These are phyloP conservation scores for Indicator indicator DNA, from an alignment of 2,113 vertebrate genomes.

Conservation along the genomic window DNA sequence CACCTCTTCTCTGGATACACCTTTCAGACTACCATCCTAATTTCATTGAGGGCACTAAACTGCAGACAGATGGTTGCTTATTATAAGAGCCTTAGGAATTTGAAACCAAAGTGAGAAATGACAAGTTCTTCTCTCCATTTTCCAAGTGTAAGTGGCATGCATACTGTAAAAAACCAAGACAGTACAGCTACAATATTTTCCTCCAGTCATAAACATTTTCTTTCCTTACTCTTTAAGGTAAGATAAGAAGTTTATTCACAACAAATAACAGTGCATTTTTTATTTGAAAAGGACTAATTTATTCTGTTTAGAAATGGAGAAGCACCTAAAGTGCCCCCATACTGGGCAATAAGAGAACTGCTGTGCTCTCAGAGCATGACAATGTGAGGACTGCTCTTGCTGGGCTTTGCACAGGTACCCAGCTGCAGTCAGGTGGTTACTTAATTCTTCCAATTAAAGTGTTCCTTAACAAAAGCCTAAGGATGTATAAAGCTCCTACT, in stretches of 20 bases:
- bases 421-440: not conserved
- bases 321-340: fast-evolving
- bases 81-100: not conserved
- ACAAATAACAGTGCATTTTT: not conserved
- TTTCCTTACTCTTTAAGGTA: not conserved
- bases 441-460: not conserved
- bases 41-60: not conserved
- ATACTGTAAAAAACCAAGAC: not conserved
- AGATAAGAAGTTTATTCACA: not conserved
- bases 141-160: not conserved
- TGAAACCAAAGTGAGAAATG: not conserved
- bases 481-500: not conserved
- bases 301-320: not conserved
- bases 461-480: not conserved
- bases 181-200: not conserved
- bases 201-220: fast-evolving
- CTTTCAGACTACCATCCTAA: not conserved
- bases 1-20: not conserved
- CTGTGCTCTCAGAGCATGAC: fast-evolving
- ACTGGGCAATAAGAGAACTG: fast-evolving
- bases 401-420: not conserved
- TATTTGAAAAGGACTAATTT: not conserved
- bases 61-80: not conserved
- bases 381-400: not conserved
- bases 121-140: not conserved